Percentiles rank a stretch among this genome's conserved stretches.
phyloP scores from a whole-genome alignment of 2,888 invertebrate species.

The Lasioglossum villosulum region DNA sequence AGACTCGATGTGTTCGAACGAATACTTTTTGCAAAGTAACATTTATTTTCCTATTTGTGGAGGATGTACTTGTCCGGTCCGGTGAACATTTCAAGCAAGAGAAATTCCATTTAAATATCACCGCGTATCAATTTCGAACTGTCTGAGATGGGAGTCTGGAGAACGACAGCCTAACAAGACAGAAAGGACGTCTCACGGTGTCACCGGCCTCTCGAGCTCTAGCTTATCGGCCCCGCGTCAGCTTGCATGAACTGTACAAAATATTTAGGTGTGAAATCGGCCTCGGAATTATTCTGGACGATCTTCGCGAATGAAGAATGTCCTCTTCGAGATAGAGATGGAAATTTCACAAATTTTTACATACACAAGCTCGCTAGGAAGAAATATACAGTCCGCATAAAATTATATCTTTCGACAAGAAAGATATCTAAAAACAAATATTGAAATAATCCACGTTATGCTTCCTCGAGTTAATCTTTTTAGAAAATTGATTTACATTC shows the following conservation, averaged over 20 bases:
- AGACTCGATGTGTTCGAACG: neutral
- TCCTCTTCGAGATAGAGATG: neutral
- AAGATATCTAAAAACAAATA: neutral
- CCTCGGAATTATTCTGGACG: conserved; percentile 34
- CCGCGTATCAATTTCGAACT: conserved; percentile 13
- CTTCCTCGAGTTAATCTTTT: neutral
- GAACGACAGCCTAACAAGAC: conserved; percentile 15
- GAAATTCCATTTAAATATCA: neutral
- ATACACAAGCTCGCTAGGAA: too few relatives aligned
- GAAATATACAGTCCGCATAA: too few relatives aligned
- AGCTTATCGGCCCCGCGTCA: conserved; percentile 41
- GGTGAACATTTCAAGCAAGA: neutral
- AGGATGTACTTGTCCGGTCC: neutral
- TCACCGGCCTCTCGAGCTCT: neutral
- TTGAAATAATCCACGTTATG: neutral
- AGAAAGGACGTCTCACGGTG: conserved; percentile 18
- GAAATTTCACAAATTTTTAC: too few relatives aligned
- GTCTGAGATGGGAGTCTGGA: neutral
- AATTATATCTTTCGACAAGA: too few relatives aligned
- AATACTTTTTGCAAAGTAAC: neutral
- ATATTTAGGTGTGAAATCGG: conserved; percentile 52
- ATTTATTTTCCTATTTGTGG: neutral
- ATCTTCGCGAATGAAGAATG: neutral
- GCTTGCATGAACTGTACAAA: conserved; percentile 32
- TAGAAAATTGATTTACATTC: neutral